phyloP scores from a whole-genome alignment of 2,797 vertebrate species.

The Muscicapa comitata region DNA sequence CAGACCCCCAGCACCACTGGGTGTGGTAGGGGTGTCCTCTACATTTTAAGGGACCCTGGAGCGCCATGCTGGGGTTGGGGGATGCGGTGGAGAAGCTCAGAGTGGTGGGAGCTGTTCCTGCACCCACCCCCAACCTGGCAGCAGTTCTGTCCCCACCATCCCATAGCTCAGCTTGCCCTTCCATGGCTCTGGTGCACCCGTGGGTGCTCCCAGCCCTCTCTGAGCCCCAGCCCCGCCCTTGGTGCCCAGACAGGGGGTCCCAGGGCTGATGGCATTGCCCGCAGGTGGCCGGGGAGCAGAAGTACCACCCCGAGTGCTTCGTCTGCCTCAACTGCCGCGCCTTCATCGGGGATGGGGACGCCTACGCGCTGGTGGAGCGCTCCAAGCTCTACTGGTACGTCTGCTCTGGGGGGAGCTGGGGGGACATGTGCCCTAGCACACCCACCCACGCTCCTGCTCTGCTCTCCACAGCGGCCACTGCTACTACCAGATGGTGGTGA shows the following conservation, averaged over 20 bases:
- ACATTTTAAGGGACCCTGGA: rapidly evolving
- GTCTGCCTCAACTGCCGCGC: conserved; percentile 87
- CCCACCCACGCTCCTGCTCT: background rate
- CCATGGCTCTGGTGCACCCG: rapidly evolving
- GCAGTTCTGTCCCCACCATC: rapidly evolving
- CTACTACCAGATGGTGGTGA: conserved; percentile 93
- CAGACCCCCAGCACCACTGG: background rate
- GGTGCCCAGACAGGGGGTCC: rapidly evolving
- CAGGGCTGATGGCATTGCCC: background rate
- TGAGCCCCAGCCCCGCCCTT: rapidly evolving
- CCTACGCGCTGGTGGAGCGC: conserved; percentile 94
- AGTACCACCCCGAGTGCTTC: conserved; percentile 98
- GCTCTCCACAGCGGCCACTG: conserved; percentile 83
- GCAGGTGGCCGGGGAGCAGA: conserved; percentile 96
- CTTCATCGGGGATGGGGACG: conserved; percentile 97
- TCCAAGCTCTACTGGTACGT: conserved; percentile 97
- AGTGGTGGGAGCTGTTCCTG: background rate
- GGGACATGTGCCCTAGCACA: rapidly evolving
- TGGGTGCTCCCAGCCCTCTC: background rate
- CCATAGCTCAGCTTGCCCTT: background rate
- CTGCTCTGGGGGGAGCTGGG: background rate
- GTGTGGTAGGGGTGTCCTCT: background rate
- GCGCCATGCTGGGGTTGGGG: rapidly evolving
- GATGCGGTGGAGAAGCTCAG: background rate
- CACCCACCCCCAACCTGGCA: background rate